These are phyloP conservation scores for Ametastegia equiseti DNA, from an alignment of 2,888 invertebrate genomes.

Conservation along the genomic window DNA sequence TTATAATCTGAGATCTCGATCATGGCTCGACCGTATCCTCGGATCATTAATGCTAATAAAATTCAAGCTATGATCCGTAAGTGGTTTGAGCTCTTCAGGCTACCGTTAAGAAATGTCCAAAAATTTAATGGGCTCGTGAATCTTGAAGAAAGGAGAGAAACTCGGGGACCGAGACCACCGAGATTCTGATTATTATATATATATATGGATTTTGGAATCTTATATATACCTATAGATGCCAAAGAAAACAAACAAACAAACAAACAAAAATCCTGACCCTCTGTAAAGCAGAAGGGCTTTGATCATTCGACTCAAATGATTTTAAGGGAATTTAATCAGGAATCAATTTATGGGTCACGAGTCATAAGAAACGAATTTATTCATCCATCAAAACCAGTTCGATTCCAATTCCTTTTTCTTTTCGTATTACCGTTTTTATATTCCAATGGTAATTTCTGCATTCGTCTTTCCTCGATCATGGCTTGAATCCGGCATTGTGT, in stretches of 20 bases:
- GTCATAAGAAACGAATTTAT: not conserved
- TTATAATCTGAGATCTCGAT: slow-evolving; percentile 3
- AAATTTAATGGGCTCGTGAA: slow-evolving; percentile 16
- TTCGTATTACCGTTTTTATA: no score
- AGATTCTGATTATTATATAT: not conserved
- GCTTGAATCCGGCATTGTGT: not conserved
- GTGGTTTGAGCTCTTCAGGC: not conserved
- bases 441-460: no score
- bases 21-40: not conserved
- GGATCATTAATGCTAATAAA: slow-evolving; percentile 31
- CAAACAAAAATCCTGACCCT: not conserved
- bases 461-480: no score
- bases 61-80: slow-evolving; percentile 24
- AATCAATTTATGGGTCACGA: not conserved
- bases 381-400: not conserved
- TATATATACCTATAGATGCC: no score
- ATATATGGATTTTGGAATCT: not conserved
- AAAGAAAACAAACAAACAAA: not conserved
- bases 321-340: not conserved
- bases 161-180: not conserved
- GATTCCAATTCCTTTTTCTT: not conserved
- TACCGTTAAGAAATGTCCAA: not conserved
- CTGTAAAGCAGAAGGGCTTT: not conserved
- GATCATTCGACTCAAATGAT: not conserved
- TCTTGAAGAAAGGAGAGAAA: not conserved